Base-by-base conservation (phyloP, 1,140 invertebrate species). In the Polypedilum vanderplanki region DNA sequence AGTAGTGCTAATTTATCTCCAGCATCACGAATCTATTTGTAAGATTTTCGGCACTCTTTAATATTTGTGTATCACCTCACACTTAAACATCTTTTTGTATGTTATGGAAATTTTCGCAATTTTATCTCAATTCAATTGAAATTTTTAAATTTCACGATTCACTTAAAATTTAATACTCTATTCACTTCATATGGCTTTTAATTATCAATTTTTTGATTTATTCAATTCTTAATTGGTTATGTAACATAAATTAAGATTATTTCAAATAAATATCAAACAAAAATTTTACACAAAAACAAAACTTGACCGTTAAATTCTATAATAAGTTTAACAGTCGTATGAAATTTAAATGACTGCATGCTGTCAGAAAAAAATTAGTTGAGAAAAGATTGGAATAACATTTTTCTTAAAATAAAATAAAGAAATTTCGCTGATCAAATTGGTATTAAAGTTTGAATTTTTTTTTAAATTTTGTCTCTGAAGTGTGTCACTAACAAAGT, bases 401-500 rank as follows among this genome's bases (percentile, higher is more conserved):
- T 18, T 70, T n/a, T 70, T 70, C n/a, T 20, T 70, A 20, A 9
- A 3, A 57, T 3, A 70, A 70, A 70, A 33, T 33, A 33, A 33
- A 33, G 5, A 70, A 20, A 18, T 1, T 20, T 18, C 20, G 65
- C 65, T 70, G 65, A 70, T 70, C 65, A 10, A 7, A 20, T 22
- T 70, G 65, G 65, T 70, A 70, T 70, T 57, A 33, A 57, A 57
- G 65, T 17, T 22, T 70, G 20, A 17, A 20, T 7, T 70, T 20
- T 70, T 20, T 70, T 18, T 18, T 20, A 20, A 18, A 18, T 70
- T 70, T 70, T 22, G 17, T 70, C 20, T 70, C 17, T 70, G 65
- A 22, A 70, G 65, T 70, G 65, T 70, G 65, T 70, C 8, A 70
- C 65, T 70, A 70, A 70, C 65, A 70, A 70, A 70, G 65, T 70